Conservation (phyloP, 2,797 vertebrate genomes). For the Gallinago solitaria region DNA sequence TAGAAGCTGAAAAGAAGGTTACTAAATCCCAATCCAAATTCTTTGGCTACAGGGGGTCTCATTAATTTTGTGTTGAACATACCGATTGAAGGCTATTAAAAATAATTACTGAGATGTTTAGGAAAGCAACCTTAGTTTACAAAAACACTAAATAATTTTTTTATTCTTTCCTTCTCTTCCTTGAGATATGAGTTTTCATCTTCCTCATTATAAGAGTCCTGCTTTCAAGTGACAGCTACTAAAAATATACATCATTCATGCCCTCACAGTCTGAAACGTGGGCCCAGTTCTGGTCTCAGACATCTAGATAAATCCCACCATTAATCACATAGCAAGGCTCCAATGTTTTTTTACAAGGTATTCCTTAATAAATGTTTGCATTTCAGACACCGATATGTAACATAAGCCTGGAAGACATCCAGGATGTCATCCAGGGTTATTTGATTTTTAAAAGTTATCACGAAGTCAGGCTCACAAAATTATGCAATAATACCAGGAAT, state of each 20-base stretch:
- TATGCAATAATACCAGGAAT: neutral
- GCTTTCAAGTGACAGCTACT: neutral
- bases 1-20: neutral
- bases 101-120: neutral
- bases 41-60: neutral
- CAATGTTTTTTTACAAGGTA: neutral
- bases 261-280: neutral
- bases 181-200: neutral
- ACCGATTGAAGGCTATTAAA: neutral
- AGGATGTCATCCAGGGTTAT: neutral
- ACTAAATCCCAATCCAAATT: neutral
- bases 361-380: neutral
- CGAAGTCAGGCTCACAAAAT: neutral
- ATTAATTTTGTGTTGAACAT: neutral
- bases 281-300: neutral
- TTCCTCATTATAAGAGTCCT: neutral
- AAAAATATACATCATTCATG: neutral
- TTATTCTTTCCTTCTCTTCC: neutral
- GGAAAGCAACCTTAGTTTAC: neutral
- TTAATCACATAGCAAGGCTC: neutral
- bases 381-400: neutral
- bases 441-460: conserved; percentile 25
- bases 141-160: neutral
- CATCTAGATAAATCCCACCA: neutral
- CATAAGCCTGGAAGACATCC: neutral